These are phyloP conservation scores for Lysandra coridon DNA, from an alignment of 2,888 invertebrate genomes.

Conservation along the genomic window DNA sequence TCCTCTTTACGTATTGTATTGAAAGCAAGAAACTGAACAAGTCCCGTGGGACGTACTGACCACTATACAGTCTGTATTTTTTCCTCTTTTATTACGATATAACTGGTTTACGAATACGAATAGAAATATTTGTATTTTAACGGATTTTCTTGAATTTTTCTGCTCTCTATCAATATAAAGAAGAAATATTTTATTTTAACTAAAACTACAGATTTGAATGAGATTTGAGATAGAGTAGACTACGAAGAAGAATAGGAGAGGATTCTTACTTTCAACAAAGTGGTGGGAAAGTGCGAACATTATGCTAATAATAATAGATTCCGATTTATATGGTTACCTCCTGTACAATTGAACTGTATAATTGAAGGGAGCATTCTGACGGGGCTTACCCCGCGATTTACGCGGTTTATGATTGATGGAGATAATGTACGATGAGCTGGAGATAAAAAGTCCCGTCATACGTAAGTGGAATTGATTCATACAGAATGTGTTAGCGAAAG, in stretches of 20 bases:
- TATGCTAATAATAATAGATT: not conserved
- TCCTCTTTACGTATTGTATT: not conserved
- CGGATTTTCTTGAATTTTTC: no score
- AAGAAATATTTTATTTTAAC: no score
- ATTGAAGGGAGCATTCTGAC: conserved; percentile 22
- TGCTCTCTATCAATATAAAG: no score
- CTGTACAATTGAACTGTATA: not conserved
- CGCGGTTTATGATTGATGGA: not conserved
- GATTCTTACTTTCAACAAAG: no score
- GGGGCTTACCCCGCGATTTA: conserved; percentile 1
- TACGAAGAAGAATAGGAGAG: no score
- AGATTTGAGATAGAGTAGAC: no score
- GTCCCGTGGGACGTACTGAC: not conserved
- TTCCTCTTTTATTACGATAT: not conserved
- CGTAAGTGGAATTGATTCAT: not conserved
- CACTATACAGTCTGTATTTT: not conserved
- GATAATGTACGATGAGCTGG: not conserved
- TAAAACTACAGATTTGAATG: no score
- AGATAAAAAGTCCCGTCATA: not conserved
- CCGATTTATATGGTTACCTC: not conserved
- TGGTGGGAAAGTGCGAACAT: not conserved
- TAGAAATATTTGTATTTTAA: not conserved
- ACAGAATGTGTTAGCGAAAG: not conserved
- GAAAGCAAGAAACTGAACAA: not conserved
- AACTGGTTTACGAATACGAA: not conserved